Conservation (phyloP, 2,113 vertebrate genomes). For the Bufo bufo region DNA sequence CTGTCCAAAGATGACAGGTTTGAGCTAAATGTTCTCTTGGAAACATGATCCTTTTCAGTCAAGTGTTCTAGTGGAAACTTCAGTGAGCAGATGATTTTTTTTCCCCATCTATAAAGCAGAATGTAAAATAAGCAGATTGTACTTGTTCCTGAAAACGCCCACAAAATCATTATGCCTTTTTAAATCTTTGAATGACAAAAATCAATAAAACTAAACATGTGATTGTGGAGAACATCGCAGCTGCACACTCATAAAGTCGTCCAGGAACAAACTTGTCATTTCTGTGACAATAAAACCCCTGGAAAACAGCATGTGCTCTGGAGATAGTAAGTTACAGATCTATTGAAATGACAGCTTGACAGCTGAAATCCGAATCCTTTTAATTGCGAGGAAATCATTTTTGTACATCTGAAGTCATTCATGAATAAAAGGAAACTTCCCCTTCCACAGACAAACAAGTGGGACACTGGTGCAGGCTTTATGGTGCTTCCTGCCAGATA, state of each 20-base stretch:
- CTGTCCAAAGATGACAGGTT: background rate
- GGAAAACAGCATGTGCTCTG: constrained; percentile 64
- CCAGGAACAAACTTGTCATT: constrained; percentile 66
- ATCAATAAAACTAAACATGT: constrained; percentile 44
- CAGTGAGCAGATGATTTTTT: constrained; percentile 9
- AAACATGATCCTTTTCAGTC: background rate
- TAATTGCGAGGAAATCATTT: constrained; percentile 76
- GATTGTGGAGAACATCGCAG: constrained; percentile 43
- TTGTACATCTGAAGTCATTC: constrained; percentile 75
- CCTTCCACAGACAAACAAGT: constrained; percentile 60
- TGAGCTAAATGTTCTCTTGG: background rate
- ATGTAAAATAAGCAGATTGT: constrained; percentile 36
- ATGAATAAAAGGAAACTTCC: constrained; percentile 69
- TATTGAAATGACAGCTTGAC: constrained; percentile 76
- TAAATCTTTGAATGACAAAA: constrained; percentile 29
- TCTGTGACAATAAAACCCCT: constrained; percentile 63
- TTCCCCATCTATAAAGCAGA: background rate
- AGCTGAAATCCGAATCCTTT: constrained; percentile 78
- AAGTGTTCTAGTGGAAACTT: background rate
- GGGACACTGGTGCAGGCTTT: background rate
- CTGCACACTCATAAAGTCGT: constrained; percentile 55
- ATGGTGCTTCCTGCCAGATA: background rate
- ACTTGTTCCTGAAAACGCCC: constrained; percentile 28
- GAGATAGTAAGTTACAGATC: constrained; percentile 76
- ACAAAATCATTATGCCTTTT: constrained; percentile 50